Conservation (phyloP, 2,888 invertebrate genomes). For the Temnothorax rugatulus region DNA sequence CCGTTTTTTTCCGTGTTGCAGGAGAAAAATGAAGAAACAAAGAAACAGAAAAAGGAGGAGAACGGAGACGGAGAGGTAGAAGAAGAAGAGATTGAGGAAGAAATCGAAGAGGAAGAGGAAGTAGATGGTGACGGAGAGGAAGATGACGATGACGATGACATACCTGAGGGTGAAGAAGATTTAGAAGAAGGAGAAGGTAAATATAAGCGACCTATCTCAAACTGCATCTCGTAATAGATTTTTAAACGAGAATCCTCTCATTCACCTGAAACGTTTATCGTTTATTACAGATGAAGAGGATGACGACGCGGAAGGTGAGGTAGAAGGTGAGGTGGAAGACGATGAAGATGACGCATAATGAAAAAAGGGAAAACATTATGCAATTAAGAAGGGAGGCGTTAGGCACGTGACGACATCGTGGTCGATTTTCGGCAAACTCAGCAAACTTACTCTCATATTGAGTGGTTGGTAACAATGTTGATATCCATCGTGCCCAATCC, state of each 20-base stretch:
- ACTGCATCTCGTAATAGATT: background rate
- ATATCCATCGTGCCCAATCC: slow-evolving; percentile 81
- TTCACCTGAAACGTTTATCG: background rate
- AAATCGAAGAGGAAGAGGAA: slow-evolving; percentile 89
- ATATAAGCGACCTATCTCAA: slow-evolving; percentile 33
- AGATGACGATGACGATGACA: slow-evolving; percentile 90
- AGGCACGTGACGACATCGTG: slow-evolving; percentile 81
- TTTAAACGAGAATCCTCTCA: background rate
- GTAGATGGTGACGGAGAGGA: slow-evolving; percentile 90
- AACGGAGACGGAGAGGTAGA: slow-evolving; percentile 90
- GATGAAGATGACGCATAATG: slow-evolving; percentile 85
- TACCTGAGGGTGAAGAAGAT: slow-evolving; percentile 88
- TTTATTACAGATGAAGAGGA: slow-evolving; percentile 82
- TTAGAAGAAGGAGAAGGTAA: slow-evolving; percentile 82
- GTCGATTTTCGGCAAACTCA: slow-evolving; percentile 82
- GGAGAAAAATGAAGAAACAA: slow-evolving; percentile 92
- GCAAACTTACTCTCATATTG: slow-evolving; percentile 86
- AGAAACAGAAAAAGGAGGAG: slow-evolving; percentile 93
- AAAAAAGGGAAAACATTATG: slow-evolving; percentile 81
- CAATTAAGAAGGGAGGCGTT: slow-evolving; percentile 84
- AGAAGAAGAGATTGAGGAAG: slow-evolving; percentile 89
- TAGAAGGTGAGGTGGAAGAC: slow-evolving; percentile 81
- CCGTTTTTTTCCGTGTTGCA: slow-evolving; percentile 77
- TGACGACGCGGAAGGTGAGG: slow-evolving; percentile 82
- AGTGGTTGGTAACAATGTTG: slow-evolving; percentile 85